phyloP scores from a whole-genome alignment of 1,140 invertebrate genomes.

The Zaprionus gabonicus region DNA sequence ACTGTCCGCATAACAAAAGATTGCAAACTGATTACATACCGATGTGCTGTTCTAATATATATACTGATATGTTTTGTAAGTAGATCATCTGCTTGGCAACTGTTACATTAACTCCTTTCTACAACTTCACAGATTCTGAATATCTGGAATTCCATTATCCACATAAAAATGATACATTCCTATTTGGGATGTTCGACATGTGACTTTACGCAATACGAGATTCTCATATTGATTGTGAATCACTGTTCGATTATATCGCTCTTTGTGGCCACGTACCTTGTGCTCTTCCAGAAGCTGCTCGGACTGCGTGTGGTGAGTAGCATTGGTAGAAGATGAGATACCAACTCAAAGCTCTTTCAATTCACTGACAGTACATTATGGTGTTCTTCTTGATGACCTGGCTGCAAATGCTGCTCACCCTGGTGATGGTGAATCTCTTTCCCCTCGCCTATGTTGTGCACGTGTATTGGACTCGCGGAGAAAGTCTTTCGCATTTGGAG shows the following conservation, averaged over 20 bases:
- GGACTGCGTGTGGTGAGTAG: conserved; percentile 41
- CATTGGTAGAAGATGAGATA: neutral
- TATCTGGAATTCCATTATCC: neutral
- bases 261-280: neutral
- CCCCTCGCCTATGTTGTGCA: conserved; percentile 15
- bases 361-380: conserved; percentile 40
- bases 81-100: neutral
- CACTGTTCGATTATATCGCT: neutral
- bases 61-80: conserved; percentile 24
- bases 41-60: neutral
- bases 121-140: conserved; percentile 7
- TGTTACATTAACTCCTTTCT: neutral
- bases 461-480: neutral
- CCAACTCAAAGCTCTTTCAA: neutral
- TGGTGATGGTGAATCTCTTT: conserved; percentile 36
- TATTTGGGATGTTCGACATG: neutral
- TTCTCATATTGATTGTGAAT: neutral
- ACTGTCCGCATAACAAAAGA: neutral
- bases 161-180: neutral
- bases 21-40: neutral
- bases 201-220: neutral
- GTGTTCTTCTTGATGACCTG: conserved; percentile 27
- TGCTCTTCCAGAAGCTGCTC: neutral
- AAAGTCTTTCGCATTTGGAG: conserved; percentile 28
- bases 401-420: conserved; percentile 43